A percentile compares a stretch with the other conserved stretches of the same genome.
These are phyloP conservation scores for Guaruba guarouba DNA, from an alignment of 2,113 vertebrate genomes.

Conservation along the genomic window DNA sequence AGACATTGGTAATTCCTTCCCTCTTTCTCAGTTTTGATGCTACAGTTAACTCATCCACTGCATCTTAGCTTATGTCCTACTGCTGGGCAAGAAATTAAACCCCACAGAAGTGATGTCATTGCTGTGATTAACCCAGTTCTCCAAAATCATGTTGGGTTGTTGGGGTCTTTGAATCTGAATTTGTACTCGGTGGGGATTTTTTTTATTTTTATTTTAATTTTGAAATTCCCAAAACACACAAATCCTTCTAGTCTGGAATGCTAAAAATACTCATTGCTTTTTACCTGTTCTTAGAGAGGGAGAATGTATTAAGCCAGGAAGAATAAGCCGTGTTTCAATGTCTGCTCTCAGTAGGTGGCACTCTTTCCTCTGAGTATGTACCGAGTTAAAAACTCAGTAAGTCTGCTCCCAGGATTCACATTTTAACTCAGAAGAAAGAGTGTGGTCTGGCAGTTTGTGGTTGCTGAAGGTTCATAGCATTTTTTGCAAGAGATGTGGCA, in stretches of 20 bases:
- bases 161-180: neutral
- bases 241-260: neutral
- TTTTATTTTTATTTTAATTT: neutral
- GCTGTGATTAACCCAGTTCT: neutral
- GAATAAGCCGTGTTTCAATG: conserved; percentile 20
- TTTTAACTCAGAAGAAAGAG: conserved; percentile 5
- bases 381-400: conserved; percentile 1
- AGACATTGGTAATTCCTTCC: neutral
- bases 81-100: neutral
- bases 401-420: neutral
- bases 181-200: neutral
- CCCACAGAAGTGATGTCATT: neutral
- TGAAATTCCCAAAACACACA: neutral
- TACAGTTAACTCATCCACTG: neutral
- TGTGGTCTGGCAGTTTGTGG: neutral
- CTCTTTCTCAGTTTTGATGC: neutral
- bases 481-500: neutral
- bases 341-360: conserved; percentile 64
- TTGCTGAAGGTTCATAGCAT: neutral
- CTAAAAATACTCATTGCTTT: neutral
- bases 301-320: neutral
- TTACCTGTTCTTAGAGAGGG: neutral
- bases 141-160: neutral
- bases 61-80: neutral
- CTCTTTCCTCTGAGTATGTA: conserved; percentile 64